Evolutionary conservation across 2,797 vertebrate genomes (phyloP).

Genomic region (Mycteria americana): DNA sequence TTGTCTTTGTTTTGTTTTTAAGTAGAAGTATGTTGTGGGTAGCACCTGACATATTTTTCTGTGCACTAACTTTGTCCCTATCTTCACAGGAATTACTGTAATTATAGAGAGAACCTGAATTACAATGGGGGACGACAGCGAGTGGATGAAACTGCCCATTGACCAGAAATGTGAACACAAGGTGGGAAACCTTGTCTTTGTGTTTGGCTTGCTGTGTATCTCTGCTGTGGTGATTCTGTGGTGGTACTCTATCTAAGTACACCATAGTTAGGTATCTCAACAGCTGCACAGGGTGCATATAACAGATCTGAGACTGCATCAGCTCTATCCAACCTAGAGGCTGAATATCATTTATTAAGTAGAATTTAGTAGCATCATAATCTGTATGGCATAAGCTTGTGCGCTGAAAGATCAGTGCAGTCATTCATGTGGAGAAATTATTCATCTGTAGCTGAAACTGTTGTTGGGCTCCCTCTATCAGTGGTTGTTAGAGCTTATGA

Average conservation of each 20-base stretch:
- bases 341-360: neutral
- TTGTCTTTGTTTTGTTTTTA: neutral
- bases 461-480: neutral
- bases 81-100: conserved; percentile 59
- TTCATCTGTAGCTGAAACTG: neutral
- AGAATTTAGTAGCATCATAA: neutral
- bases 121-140: conserved; percentile 95
- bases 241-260: neutral
- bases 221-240: neutral
- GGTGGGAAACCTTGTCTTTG: conserved; percentile 73
- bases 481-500: neutral
- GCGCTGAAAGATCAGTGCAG: neutral
- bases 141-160: conserved; percentile 96
- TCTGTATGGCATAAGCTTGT: neutral
- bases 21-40: neutral
- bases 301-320: neutral
- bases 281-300: rapidly evolving
- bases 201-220: neutral
- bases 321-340: neutral
- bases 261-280: neutral
- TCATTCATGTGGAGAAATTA: neutral
- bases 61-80: neutral
- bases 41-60: neutral
- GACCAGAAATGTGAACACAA: conserved; percentile 99
- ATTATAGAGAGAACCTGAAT: conserved; percentile 55